Evolutionary conservation across 2,113 vertebrate genomes (phyloP), one percentile per base, ranked within the genome.

Genomic region (Engraulis encrasicolus): DNA sequence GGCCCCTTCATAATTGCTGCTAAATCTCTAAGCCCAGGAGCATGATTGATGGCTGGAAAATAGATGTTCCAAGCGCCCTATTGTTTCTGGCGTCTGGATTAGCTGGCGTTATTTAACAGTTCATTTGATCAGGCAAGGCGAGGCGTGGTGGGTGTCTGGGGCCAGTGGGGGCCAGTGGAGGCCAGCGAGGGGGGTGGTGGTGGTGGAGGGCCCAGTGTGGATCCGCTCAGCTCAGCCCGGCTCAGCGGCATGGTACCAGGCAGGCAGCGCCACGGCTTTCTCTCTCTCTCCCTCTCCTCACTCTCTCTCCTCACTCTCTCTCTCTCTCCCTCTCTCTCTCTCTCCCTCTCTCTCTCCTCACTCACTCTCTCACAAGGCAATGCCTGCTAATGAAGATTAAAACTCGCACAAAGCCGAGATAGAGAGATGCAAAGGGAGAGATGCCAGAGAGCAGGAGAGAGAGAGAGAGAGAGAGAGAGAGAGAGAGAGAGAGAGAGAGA

Each of bases 341-440:
- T n/a, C n/a, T n/a, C n/a, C n/a, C n/a, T n/a, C n/a, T n/a, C n/a
- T n/a, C n/a, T n/a, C n/a, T n/a, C n/a, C n/a, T n/a, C n/a, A n/a
- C n/a, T n/a, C n/a, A n/a, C n/a, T n/a, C n/a, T n/a, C n/a, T 83
- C 94, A 91, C 93, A 94, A 96, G 96, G 95, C 96, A 97, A 96
- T 96, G 95, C 97, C 95, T 96, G 96, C 96, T 98, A 98, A 99
- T 98, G 95, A 97, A 99, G 98, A 99, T 99, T 99, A 99, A 98
- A 96, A 97, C 96, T 9, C 93, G 23, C 97, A 98, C 96, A 96
- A 95, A 96, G 95, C 95, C 94, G 94, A 90, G 91, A 87, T 80
- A 86, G 83, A 79, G 88, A 9, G n/a, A n/a, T n/a, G n/a, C n/a
- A n/a, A n/a, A n/a, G n/a, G n/a, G n/a, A n/a, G n/a, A n/a, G n/a